Percentiles rank a stretch among this genome's conserved stretches.
Conservation (phyloP, 2,113 vertebrate species). For the Bungarus multicinctus region DNA sequence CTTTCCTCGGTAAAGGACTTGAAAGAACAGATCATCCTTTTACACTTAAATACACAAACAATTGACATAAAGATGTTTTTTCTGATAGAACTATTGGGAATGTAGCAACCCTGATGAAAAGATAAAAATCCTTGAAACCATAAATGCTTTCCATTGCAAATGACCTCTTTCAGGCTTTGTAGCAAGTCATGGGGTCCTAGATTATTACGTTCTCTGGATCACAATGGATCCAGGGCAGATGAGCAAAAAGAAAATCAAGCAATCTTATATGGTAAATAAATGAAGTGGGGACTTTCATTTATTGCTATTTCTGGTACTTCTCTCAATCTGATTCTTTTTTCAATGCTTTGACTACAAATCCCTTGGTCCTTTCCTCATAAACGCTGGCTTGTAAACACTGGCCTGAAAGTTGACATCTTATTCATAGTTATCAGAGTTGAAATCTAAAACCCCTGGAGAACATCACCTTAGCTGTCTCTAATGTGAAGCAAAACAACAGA, state of each 20-base stretch:
- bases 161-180: not conserved
- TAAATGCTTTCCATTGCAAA: not conserved
- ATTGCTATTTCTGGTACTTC: not conserved
- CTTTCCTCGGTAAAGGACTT: not conserved
- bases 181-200: not conserved
- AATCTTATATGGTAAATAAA: not conserved
- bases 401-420: not conserved
- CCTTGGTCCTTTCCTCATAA: not conserved
- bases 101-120: not conserved
- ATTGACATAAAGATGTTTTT: not conserved
- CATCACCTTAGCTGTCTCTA: not conserved
- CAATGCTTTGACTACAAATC: not conserved
- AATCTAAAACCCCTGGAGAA: not conserved
- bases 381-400: fast-evolving
- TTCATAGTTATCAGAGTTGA: not conserved
- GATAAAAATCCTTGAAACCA: not conserved
- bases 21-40: not conserved
- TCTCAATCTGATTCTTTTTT: not conserved
- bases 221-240: not conserved
- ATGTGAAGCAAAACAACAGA: not conserved
- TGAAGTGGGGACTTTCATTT: not conserved
- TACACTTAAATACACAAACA: not conserved
- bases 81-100: not conserved
- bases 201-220: not conserved
- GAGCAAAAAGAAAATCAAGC: not conserved